Evolutionary conservation across 1,140 invertebrate genomes (phyloP).

Genomic region (Drosophila parvula): DNA sequence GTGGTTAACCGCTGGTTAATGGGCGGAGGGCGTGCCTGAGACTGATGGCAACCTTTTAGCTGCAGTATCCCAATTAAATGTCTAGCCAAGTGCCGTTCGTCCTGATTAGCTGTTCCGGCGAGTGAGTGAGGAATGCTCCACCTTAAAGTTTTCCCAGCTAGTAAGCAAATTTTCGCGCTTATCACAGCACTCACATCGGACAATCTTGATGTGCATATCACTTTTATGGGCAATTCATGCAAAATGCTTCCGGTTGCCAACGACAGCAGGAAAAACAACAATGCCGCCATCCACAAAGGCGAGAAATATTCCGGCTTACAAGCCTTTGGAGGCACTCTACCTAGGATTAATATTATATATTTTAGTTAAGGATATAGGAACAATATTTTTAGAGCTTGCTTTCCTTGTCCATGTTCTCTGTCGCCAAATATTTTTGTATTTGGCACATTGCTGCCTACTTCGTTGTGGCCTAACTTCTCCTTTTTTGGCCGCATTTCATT

Average conservation of each 20-base stretch:
- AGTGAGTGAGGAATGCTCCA: neutral
- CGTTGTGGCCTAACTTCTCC: neutral
- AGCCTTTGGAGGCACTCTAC: neutral
- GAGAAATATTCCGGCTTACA: neutral
- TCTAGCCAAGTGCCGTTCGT: conserved; percentile 66
- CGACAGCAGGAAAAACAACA: conserved; percentile 26
- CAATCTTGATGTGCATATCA: conserved; percentile 79
- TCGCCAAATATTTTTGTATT: neutral
- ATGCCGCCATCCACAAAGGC: conserved; percentile 11
- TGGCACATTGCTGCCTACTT: neutral
- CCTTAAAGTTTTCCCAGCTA: conserved; percentile 30
- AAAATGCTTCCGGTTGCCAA: conserved; percentile 70
- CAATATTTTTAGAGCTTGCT: neutral
- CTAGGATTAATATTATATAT: neutral
- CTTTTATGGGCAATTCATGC: conserved; percentile 81
- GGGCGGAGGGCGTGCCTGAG: conserved; percentile 38
- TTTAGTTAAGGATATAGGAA: neutral
- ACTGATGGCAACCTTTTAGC: conserved; percentile 78
- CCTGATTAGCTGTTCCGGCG: conserved; percentile 55
- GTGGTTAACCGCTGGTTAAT: conserved; percentile 16
- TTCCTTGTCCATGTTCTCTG: neutral
- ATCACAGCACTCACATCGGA: conserved; percentile 64
- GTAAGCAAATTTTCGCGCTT: conserved; percentile 66
- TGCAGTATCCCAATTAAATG: conserved; percentile 70
- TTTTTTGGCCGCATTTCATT: neutral